Base-by-base conservation (phyloP, 2,888 invertebrate genomes). In the Dryadula phaetusa region DNA sequence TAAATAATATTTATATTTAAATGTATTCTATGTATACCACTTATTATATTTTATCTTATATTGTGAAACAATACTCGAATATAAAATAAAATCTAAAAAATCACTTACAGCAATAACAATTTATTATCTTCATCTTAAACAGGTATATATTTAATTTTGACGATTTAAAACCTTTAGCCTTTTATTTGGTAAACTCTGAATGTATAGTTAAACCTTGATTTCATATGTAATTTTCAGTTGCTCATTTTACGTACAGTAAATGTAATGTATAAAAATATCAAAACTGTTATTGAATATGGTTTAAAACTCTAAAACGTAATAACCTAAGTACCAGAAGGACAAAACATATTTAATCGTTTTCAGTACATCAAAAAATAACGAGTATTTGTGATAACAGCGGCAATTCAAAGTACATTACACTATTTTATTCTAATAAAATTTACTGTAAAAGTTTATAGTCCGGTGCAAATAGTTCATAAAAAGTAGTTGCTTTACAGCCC, bases 121-220 rank as follows among this genome's bases (percentile, higher is more conserved):
- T 87, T 86, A 83, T 89, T 86, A 74, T 80, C 82, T 83, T 87
- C 87, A 86, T 90, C 90, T 76, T 79, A 75, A 91, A 91, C 73
- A 81, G 76, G 80, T 76, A 82, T 83, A 82, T 84, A 84, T 88
- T 90, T 88, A 89, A 90, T 90, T 91, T 91, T 79, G 88, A 87
- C 84, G 82, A 80, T 77, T 77, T 72, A 76, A 77, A 84, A 88
- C 87, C 89, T 87, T 86, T 87, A 77, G 82, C 84, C 88, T 82
- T 81, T 79, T 78, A 71, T 76, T 73, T 81, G 77, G 79, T 74
- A 75, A 70, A 28, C 44, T 61, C 72, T 75, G 34, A 79, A 88
- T 88, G 73, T 72, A 83, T 90, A 90, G 88, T 65, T 49, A 40
- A 56, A 32, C 14, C 42, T 40, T 42, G 32, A 18, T 32, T 60